Conservation (phyloP, 2,113 vertebrate genomes). For the Siniperca knerii region DNA sequence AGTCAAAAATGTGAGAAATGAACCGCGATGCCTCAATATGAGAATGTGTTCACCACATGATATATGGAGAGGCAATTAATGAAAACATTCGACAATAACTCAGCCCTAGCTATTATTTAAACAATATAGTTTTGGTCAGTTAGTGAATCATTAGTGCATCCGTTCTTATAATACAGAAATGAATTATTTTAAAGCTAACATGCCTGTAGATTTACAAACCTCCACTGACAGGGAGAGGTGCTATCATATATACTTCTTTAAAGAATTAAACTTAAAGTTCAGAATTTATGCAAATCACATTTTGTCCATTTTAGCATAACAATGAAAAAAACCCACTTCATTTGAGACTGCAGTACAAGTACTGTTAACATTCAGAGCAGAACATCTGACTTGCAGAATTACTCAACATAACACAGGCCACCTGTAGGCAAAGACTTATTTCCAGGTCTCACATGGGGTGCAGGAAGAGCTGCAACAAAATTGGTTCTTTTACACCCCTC, state of each 20-base stretch:
- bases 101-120: not conserved
- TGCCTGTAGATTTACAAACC: conserved; percentile 28
- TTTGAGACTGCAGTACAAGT: not conserved
- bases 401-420: conserved; percentile 4
- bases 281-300: not conserved
- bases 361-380: conserved; percentile 23
- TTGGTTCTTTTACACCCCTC: conserved; percentile 18
- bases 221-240: not conserved
- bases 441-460: conserved; percentile 10
- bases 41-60: not conserved
- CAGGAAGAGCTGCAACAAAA: conserved; percentile 16
- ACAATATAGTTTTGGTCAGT: not conserved
- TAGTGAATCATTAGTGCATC: not conserved
- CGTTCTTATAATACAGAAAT: not conserved
- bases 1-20: not conserved
- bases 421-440: conserved; percentile 32
- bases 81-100: not conserved
- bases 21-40: not conserved
- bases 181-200: not conserved
- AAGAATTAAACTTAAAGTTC: not conserved
- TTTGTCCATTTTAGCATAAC: not conserved
- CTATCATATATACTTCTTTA: not conserved
- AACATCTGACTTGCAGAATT: conserved; percentile 24
- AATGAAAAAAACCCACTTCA: not conserved
- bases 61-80: not conserved